Conservation (phyloP, 2,888 invertebrate genomes). For the Leptothorax acervorum region DNA sequence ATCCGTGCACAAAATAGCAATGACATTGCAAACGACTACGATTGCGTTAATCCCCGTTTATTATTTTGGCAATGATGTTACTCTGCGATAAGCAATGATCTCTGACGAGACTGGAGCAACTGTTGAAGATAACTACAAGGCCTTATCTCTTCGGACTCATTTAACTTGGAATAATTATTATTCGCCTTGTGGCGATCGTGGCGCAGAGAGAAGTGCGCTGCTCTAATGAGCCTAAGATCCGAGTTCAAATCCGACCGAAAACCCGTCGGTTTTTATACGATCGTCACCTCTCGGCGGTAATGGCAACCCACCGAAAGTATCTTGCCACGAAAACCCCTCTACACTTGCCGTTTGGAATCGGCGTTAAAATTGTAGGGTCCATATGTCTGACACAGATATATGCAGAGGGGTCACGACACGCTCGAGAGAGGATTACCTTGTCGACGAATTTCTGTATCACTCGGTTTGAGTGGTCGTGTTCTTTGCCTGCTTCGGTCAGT, state of each 20-base stretch:
- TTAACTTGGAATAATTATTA: not conserved
- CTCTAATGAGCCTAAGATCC: too few species aligned
- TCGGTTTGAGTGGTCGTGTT: constrained; percentile 85
- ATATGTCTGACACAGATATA: too few species aligned
- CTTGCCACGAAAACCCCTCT: too few species aligned
- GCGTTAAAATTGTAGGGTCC: too few species aligned
- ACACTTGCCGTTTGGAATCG: too few species aligned
- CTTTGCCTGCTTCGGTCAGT: constrained; percentile 84
- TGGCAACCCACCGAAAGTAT: too few species aligned
- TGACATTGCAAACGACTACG: not conserved
- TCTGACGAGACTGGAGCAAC: not conserved
- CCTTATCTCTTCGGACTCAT: not conserved
- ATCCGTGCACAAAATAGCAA: not conserved
- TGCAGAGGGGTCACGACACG: too few species aligned
- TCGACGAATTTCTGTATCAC: constrained; percentile 87
- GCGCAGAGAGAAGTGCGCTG: too few species aligned
- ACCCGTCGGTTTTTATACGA: too few species aligned
- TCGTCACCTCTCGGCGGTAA: too few species aligned
- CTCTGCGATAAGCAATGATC: not conserved
- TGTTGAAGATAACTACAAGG: not conserved
- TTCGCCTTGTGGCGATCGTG: too few species aligned
- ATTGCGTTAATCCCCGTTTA: not conserved
- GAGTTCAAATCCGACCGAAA: too few species aligned
- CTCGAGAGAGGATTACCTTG: constrained; percentile 76
- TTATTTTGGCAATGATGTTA: not conserved